A percentile compares a stretch with the other conserved stretches of the same genome.
These are phyloP conservation scores for Harpagoxenus sublaevis DNA, from an alignment of 2,888 invertebrate genomes.

Conservation along the genomic window DNA sequence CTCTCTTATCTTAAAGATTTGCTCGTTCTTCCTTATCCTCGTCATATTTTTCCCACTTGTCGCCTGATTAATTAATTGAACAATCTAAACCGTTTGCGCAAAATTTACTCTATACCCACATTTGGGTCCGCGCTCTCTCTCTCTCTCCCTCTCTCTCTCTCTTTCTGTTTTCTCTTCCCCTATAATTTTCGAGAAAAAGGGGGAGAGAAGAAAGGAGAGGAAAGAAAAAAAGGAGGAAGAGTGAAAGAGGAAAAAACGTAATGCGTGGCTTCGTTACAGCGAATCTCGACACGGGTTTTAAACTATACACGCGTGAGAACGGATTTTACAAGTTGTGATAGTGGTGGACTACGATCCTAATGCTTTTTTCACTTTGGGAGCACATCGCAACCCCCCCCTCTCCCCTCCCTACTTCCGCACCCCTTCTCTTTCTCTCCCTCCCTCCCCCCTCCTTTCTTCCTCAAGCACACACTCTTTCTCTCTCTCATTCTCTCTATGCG, in stretches of 20 bases:
- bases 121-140: slow-evolving; percentile 10
- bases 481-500: slow-evolving; percentile 66
- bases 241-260: slow-evolving; percentile 67
- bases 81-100: slow-evolving; percentile 16
- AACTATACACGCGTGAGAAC: slow-evolving; percentile 64
- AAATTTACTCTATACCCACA: slow-evolving; percentile 36
- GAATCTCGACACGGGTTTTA: slow-evolving; percentile 63
- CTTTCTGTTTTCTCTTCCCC: not conserved
- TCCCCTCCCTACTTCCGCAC: slow-evolving; percentile 35
- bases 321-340: slow-evolving; percentile 31
- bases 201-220: not conserved
- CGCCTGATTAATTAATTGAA: slow-evolving; percentile 58
- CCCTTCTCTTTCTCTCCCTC: slow-evolving; percentile 35
- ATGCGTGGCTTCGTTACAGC: slow-evolving; percentile 52
- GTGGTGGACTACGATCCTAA: slow-evolving; percentile 69
- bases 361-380: slow-evolving; percentile 73
- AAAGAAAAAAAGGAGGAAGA: slow-evolving; percentile 40
- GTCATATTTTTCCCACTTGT: slow-evolving; percentile 14
- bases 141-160: not conserved
- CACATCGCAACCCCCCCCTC: slow-evolving; percentile 61
- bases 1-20: slow-evolving; percentile 76
- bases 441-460: not conserved
- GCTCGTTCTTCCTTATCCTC: slow-evolving; percentile 52
- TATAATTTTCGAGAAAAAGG: not conserved
- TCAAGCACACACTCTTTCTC: slow-evolving; percentile 58